Evolutionary conservation across 2,888 invertebrate species (phyloP), one percentile per base, ranked within the genome.

Genomic region (Watsonalla binaria): DNA sequence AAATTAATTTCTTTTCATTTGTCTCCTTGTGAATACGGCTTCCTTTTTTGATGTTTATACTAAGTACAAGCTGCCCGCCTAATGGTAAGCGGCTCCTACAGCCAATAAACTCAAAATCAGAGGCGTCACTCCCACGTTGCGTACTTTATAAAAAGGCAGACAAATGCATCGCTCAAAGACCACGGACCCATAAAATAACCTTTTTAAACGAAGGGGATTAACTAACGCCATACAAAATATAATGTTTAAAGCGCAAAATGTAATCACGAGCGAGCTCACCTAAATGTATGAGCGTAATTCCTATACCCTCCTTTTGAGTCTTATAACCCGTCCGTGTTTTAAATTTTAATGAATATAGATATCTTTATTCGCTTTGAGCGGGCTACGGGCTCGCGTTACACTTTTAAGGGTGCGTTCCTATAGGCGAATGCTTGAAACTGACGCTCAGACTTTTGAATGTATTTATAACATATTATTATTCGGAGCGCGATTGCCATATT

Each of bases 331-430:
- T 75, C 75, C 82, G 84, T 80, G 85, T 86, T 86, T 86, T 84
- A 86, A 86, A 87, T 86, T 85, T 86, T 87, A 87, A 86, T 86
- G 85, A 85, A 86, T 86, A 87, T 82, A 86, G 84, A 86, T 86
- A 86, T 84, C 86, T 84, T 86, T 86, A 86, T 86, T 82, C 80
- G 82, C 80, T 81, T 80, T 78, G 81, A 84, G 76, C 76, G 81
- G 72, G 77, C 74, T 65, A 70, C 67, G 70, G 70, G 68, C 66
- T 68, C 60, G 61, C 70, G 74, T 65, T 39, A 14, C 37, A 35
- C 63, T 61, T 72, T 76, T 70, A 73, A 70, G 74, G 65, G 59
- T 53, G 51, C 56, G 57, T 66, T 62, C 60, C 59, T 59, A 61
- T 62, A 51, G 6, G 51, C 57, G 51, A 57, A 59, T 8, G 0